A percentile compares a stretch with the other conserved stretches of the same genome.
Conservation (phyloP, 2,888 invertebrate species). For the Eubasilissa splendida region DNA sequence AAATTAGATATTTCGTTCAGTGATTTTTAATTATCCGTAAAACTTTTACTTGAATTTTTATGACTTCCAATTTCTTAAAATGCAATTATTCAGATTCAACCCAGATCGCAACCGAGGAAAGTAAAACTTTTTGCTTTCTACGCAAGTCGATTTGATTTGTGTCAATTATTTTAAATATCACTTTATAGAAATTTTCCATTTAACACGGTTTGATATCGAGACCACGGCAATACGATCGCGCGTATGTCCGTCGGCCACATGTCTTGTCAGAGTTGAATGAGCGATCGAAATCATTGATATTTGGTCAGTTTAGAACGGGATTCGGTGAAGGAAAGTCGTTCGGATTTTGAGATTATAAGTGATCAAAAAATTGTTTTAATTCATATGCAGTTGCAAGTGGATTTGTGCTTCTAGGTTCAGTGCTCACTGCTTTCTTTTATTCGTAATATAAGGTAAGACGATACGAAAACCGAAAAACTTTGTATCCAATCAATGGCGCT, state of each 20-base stretch:
- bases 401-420: too few species aligned
- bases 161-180: neutral
- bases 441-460: too few species aligned
- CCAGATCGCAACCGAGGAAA: neutral
- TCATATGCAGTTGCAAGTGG: too few species aligned
- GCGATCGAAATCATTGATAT: neutral
- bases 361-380: too few species aligned
- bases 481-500: too few species aligned
- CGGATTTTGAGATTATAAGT: too few species aligned
- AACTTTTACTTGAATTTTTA: neutral
- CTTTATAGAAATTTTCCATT: slow-evolving; percentile 4
- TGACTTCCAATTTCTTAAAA: neutral
- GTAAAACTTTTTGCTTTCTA: slow-evolving; percentile 23
- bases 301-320: slow-evolving; percentile 2
- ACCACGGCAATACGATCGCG: neutral
- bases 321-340: neutral
- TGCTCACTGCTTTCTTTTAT: too few species aligned
- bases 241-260: neutral
- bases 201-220: slow-evolving; percentile 9
- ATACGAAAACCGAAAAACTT: too few species aligned
- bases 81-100: neutral
- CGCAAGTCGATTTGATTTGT: neutral
- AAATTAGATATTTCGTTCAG: too few species aligned
- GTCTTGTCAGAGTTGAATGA: neutral
- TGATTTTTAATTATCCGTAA: neutral